Conservation (phyloP, 2,888 invertebrate species). For the Orthonychiurus folsomi region DNA sequence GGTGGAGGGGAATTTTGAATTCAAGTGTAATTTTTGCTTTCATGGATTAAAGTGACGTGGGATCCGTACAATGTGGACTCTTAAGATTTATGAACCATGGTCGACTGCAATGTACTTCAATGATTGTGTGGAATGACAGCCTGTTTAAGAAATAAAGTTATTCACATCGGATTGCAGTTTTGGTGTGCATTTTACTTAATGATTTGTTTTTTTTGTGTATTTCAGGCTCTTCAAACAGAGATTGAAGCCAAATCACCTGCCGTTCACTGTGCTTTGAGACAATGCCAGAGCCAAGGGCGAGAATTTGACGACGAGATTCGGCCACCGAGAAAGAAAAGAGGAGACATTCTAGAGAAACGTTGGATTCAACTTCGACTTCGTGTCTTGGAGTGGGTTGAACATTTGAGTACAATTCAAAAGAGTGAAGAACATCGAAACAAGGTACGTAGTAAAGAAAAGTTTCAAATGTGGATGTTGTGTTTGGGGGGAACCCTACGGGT, state of each 20-base stretch:
- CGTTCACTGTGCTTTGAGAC: slow-evolving; percentile 35
- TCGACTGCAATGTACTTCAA: too few species aligned
- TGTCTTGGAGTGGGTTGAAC: slow-evolving; percentile 39
- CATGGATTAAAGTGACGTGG: too few species aligned
- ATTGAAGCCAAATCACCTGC: slow-evolving; percentile 35
- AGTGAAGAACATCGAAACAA: slow-evolving; percentile 16
- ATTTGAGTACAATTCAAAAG: slow-evolving; percentile 33
- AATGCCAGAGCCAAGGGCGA: slow-evolving; percentile 34
- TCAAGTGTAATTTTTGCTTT: too few species aligned
- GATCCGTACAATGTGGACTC: too few species aligned
- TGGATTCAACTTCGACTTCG: slow-evolving; percentile 39
- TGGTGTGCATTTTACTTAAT: not conserved
- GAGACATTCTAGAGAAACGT: slow-evolving; percentile 34
- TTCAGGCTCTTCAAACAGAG: slow-evolving; percentile 36
- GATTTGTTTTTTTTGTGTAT: slow-evolving; percentile 14
- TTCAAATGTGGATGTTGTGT: too few species aligned
- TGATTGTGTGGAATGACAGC: too few species aligned
- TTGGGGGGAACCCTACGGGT: too few species aligned
- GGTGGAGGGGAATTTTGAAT: too few species aligned
- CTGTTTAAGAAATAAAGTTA: not conserved
- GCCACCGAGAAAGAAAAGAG: slow-evolving; percentile 12
- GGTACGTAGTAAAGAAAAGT: too few species aligned
- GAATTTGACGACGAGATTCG: not conserved
- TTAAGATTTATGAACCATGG: too few species aligned
- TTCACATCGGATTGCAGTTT: not conserved